Conservation (phyloP, 2,797 vertebrate genomes). For the Sebastes reedi region DNA sequence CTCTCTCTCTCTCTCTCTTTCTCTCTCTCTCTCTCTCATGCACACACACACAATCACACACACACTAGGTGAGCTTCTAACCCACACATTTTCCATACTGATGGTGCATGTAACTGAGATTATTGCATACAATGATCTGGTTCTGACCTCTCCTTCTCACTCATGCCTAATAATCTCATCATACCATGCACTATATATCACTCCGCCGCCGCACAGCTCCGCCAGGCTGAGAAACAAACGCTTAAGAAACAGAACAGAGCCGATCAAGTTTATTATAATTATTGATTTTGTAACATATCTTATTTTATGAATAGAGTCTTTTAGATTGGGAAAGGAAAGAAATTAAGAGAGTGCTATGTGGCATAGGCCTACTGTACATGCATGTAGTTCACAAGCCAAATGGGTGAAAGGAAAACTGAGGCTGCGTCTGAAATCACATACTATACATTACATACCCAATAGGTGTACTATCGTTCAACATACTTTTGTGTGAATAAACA, state of each 20-base stretch:
- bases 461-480: no score
- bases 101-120: constrained; percentile 85
- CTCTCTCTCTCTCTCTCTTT: constrained; percentile 53
- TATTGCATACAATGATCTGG: constrained; percentile 77
- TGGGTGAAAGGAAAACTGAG: accelerated
- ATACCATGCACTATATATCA: constrained; percentile 73
- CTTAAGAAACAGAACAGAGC: not conserved
- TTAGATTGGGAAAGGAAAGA: not conserved
- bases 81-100: constrained; percentile 76
- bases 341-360: not conserved
- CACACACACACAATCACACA: constrained; percentile 19
- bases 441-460: accelerated
- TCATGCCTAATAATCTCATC: constrained; percentile 83
- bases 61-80: constrained; percentile 70
- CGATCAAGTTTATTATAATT: not conserved
- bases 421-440: no score
- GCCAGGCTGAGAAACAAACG: not conserved
- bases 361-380: not conserved
- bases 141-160: constrained; percentile 76
- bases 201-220: constrained; percentile 35
- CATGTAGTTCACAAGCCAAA: not conserved
- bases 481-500: no score
- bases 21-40: not conserved
- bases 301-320: not conserved
- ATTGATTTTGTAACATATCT: not conserved